Evolutionary conservation across 2,797 vertebrate genomes (phyloP).

Genomic region (Darevskia nairensis): DNA sequence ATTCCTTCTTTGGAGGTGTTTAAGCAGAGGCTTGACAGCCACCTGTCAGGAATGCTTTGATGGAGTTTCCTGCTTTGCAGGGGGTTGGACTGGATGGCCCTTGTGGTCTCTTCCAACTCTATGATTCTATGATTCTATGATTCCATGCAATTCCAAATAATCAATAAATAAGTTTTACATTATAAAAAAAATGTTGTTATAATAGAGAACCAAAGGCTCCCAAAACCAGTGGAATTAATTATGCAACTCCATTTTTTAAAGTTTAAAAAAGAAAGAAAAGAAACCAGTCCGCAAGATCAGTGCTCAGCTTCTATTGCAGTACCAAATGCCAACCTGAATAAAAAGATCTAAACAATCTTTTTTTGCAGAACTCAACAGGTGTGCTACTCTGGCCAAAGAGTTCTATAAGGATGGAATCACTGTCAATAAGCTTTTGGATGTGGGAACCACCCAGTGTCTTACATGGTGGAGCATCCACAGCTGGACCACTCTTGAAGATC

Average conservation of each 20-base stretch:
- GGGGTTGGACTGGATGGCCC: too few relatives aligned
- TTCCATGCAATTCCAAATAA: neutral
- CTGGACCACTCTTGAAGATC: neutral
- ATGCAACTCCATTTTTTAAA: neutral
- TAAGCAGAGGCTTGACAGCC: too few relatives aligned
- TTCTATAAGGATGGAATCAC: neutral
- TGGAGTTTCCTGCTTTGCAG: too few relatives aligned
- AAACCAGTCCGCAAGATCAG: neutral
- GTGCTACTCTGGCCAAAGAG: too few relatives aligned
- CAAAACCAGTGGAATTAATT: neutral
- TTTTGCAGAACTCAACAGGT: neutral
- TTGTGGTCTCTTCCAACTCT: too few relatives aligned
- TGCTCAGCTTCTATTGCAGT: neutral
- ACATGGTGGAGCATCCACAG: neutral
- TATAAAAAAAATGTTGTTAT: neutral
- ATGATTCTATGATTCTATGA: too few relatives aligned
- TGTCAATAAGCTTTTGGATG: neutral
- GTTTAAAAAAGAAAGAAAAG: neutral
- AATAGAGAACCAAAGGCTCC: neutral
- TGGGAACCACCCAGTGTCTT: neutral
- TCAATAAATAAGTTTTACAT: neutral
- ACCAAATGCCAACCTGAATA: neutral
- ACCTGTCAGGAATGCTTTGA: too few relatives aligned
- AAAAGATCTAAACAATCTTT: neutral
- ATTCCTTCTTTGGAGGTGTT: too few relatives aligned